Evolutionary conservation across 2,797 vertebrate genomes (phyloP).

Genomic region (Gallinago nigripennis): DNA sequence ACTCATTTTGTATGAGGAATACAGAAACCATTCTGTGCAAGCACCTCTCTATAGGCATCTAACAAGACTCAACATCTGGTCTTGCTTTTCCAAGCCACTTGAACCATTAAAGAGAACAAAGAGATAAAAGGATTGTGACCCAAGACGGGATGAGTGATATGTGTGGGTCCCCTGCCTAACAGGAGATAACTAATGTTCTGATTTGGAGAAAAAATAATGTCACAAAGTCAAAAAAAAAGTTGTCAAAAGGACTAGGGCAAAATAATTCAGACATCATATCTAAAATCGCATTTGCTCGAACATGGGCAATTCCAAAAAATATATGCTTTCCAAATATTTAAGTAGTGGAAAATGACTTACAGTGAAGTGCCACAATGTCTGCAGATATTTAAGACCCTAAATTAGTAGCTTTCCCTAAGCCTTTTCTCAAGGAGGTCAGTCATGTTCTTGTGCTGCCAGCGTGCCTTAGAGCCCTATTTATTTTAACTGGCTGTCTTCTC

Average conservation of each 20-base stretch:
- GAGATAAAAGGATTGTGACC: neutral
- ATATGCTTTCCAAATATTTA: neutral
- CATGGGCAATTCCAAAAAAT: neutral
- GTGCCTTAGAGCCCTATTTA: neutral
- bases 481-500: slow-evolving; percentile 31
- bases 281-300: neutral
- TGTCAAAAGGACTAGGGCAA: neutral
- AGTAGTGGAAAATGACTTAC: slow-evolving; percentile 8
- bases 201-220: neutral
- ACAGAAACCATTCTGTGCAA: neutral
- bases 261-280: neutral
- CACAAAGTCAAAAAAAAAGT: neutral
- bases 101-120: neutral
- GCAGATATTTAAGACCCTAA: neutral
- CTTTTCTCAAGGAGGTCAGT: neutral
- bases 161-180: neutral
- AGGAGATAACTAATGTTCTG: neutral
- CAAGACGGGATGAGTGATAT: neutral
- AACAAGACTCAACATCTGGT: neutral
- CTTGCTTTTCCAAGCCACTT: neutral
- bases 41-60: neutral
- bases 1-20: neutral
- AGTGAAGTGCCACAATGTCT: neutral
- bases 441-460: neutral
- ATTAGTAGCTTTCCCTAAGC: neutral